phyloP scores from a whole-genome alignment of 2,888 invertebrate species.

The Ophion costatus region DNA sequence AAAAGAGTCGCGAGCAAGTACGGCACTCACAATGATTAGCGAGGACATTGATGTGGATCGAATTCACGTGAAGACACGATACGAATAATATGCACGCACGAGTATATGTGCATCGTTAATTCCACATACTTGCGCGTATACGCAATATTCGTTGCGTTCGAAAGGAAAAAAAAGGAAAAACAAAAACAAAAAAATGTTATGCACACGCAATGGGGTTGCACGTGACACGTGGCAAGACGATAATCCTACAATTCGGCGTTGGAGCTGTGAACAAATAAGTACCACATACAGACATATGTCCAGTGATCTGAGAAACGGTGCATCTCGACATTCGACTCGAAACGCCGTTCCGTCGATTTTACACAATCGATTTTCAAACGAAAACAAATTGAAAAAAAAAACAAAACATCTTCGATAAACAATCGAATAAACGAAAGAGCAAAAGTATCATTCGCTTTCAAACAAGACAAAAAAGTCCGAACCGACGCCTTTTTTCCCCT shows the following conservation, averaged over 20 bases:
- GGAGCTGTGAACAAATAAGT: conserved; percentile 47
- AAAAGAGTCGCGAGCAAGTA: conserved; percentile 38
- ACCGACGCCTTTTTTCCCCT: not conserved
- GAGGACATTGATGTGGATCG: conserved; percentile 33
- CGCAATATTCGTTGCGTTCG: conserved; percentile 36
- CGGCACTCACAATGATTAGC: conserved; percentile 55
- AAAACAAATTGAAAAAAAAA: not conserved
- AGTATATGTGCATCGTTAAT: conserved; percentile 3
- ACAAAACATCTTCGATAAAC: not conserved
- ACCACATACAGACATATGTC: conserved; percentile 16
- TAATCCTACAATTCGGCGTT: conserved; percentile 50
- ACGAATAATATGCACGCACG: conserved; percentile 9
- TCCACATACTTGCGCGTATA: conserved; percentile 29
- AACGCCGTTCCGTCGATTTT: conserved; percentile 1
- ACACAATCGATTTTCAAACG: conserved; percentile 9
- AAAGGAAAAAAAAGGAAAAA: not conserved
- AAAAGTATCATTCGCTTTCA: not conserved
- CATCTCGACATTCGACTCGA: conserved; percentile 33
- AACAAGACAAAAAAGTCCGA: not conserved
- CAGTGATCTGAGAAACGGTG: conserved; percentile 45
- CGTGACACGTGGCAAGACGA: conserved; percentile 51
- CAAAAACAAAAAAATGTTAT: conserved; percentile 18
- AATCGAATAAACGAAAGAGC: not conserved
- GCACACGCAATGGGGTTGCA: conserved; percentile 52
- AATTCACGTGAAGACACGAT: conserved; percentile 32